These are phyloP conservation scores for Diachasmimorpha longicaudata DNA, from an alignment of 1,140 invertebrate genomes.

Conservation along the genomic window DNA sequence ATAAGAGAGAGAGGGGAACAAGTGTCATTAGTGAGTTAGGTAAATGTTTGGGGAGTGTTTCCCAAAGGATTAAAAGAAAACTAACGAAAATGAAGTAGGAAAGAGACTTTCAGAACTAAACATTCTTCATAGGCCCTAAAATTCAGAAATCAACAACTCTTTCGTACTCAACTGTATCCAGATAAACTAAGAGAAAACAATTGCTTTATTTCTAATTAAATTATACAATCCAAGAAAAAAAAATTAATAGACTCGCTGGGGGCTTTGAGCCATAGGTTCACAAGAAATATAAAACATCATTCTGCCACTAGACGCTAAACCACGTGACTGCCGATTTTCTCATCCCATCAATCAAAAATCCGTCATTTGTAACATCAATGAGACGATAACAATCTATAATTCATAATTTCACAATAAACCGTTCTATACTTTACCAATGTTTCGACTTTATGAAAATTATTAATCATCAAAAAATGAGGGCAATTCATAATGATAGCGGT, in stretches of 20 bases:
- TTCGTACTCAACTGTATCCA: conserved; percentile 27
- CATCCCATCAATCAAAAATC: not conserved
- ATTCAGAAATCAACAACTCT: not conserved
- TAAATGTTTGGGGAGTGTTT: not conserved
- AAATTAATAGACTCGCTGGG: not conserved
- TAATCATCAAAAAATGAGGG: not conserved
- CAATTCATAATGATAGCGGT: not conserved
- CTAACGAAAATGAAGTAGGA: not conserved
- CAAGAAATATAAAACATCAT: conserved; percentile 16
- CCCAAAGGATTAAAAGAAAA: not conserved
- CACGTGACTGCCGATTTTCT: not conserved
- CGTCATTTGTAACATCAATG: not conserved
- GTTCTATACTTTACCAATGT: not conserved
- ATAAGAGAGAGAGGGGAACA: not conserved
- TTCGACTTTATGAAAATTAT: not conserved
- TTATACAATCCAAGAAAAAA: not conserved
- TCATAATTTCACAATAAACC: not conserved
- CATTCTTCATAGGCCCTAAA: not conserved
- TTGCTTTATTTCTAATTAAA: conserved; percentile 29
- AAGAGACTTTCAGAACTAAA: not conserved
- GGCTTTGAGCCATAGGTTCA: not conserved
- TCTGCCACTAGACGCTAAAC: not conserved
- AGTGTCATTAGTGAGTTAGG: not conserved
- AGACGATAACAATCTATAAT: conserved; percentile 10
- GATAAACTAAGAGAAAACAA: conserved; percentile 15